Conservation (phyloP, 2,113 vertebrate species). For the Actinemys pallida region DNA sequence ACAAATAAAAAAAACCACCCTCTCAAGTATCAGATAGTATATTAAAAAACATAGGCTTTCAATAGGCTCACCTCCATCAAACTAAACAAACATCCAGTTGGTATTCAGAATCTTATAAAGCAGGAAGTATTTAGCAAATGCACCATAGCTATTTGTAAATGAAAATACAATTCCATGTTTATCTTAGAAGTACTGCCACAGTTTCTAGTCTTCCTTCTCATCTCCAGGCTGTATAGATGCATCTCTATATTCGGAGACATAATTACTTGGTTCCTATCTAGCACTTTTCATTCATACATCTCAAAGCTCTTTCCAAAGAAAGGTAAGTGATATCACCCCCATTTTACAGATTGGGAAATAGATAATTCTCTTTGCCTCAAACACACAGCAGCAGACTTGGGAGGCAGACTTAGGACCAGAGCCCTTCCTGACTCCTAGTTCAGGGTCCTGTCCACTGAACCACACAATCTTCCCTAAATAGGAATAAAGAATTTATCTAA, state of each 20-base stretch:
- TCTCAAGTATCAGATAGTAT: not conserved
- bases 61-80: not conserved
- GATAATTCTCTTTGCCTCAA: no score
- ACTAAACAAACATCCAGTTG: not conserved
- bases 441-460: not conserved
- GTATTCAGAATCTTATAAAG: constrained; percentile 3
- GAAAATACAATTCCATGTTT: constrained; percentile 31
- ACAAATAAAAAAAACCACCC: not conserved
- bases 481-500: not conserved
- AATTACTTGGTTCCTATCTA: constrained; percentile 40
- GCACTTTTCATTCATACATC: constrained; percentile 8
- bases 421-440: not conserved
- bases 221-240: constrained; percentile 29
- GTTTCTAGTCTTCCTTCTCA: constrained; percentile 22
- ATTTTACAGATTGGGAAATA: not conserved
- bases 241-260: not conserved
- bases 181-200: constrained; percentile 40
- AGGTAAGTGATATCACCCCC: not conserved
- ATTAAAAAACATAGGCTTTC: not conserved
- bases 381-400: no score
- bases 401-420: not conserved
- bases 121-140: constrained; percentile 34
- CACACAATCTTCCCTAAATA: not conserved
- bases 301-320: not conserved
- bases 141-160: constrained; percentile 34